phyloP scores from a whole-genome alignment of 2,797 vertebrate species.

The Prunella strophiata region DNA sequence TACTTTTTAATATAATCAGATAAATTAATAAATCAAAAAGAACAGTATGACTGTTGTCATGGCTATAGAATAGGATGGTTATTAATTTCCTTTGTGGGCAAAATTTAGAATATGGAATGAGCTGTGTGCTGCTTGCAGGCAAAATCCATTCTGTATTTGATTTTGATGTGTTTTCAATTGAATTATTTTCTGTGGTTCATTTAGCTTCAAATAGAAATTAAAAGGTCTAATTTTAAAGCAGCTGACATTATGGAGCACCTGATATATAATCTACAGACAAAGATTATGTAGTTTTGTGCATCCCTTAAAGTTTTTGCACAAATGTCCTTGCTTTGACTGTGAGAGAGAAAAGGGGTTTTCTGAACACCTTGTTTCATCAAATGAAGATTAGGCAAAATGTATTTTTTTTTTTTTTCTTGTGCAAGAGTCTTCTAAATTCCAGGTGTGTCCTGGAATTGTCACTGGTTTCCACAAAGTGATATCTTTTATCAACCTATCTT shows the following conservation, averaged over 20 bases:
- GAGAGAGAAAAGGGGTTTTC: neutral
- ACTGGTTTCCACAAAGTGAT: neutral
- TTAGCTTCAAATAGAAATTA: slow-evolving; percentile 6
- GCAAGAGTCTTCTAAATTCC: neutral
- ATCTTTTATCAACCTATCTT: neutral
- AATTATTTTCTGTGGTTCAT: neutral
- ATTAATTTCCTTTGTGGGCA: neutral
- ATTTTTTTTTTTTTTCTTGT: neutral
- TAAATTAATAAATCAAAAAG: neutral
- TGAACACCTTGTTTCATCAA: neutral
- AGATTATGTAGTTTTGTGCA: neutral
- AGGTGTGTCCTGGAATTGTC: neutral
- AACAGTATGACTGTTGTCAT: neutral
- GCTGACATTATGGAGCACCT: neutral
- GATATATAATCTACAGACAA: neutral
- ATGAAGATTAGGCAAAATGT: neutral
- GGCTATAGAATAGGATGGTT: neutral
- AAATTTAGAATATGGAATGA: neutral
- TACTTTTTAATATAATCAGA: neutral
- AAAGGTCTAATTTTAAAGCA: neutral
- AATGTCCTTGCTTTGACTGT: neutral
- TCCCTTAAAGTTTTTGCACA: neutral
- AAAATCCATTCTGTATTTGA: slow-evolving; percentile 16
- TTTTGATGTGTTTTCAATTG: neutral
- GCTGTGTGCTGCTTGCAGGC: neutral